A percentile compares a stretch with the other conserved stretches of the same genome.
phyloP scores from a whole-genome alignment of 2,113 vertebrate species.

The Esox niger region DNA sequence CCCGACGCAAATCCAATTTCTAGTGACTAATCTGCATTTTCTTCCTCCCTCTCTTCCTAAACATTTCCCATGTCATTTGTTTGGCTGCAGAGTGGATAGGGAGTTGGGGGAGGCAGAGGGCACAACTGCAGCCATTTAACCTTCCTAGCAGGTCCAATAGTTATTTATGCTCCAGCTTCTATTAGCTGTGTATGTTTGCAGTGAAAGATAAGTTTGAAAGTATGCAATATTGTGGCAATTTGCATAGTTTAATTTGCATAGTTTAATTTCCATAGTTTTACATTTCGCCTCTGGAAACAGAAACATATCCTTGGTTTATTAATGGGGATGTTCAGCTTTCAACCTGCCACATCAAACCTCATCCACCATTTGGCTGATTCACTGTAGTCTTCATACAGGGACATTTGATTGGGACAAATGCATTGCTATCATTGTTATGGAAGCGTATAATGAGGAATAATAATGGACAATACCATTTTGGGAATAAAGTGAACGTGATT shows the following conservation, averaged over 20 bases:
- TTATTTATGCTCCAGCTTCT: conserved; percentile 37
- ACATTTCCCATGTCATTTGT: conserved; percentile 31
- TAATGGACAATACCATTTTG: neutral
- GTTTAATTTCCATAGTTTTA: conserved; percentile 33
- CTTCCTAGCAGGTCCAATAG: conserved; percentile 45
- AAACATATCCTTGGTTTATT: conserved; percentile 28
- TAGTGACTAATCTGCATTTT: conserved; percentile 53
- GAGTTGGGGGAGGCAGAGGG: conserved; percentile 28
- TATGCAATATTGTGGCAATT: conserved; percentile 22
- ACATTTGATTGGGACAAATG: neutral
- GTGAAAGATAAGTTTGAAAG: conserved; percentile 28
- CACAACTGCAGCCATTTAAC: conserved; percentile 58
- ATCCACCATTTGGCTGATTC: neutral
- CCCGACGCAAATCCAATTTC: conserved; percentile 46
- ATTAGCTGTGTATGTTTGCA: conserved; percentile 42
- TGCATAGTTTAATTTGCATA: conserved; percentile 24
- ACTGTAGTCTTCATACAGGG: neutral
- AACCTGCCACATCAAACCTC: neutral
- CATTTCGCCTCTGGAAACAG: conserved; percentile 21
- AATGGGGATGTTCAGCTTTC: conserved; percentile 14
- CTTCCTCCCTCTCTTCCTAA: conserved; percentile 29
- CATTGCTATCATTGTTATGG: neutral
- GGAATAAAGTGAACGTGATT: neutral
- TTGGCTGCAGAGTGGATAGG: conserved; percentile 8
- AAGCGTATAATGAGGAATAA: conserved; percentile 3